Evolutionary conservation across 2,797 vertebrate genomes (phyloP).

Genomic region (Pseudochirops corinnae): DNA sequence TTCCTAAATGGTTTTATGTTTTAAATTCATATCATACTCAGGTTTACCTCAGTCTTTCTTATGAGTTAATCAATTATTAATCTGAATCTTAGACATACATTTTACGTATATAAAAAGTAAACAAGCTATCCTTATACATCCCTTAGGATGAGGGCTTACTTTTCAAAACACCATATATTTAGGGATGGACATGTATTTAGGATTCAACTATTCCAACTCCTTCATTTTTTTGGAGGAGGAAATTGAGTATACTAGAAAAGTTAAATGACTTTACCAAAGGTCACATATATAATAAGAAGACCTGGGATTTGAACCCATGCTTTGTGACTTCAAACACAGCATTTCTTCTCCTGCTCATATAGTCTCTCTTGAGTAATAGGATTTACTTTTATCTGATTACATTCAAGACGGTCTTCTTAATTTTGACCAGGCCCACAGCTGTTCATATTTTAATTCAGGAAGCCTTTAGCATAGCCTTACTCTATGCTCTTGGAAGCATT

Average conservation of each 20-base stretch:
- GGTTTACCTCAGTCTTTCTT: too few species aligned
- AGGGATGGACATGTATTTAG: not conserved
- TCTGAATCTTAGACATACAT: too few species aligned
- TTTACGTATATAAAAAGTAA: too few species aligned
- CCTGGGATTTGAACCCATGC: not conserved
- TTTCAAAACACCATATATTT: not conserved
- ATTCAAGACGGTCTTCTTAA: slow-evolving; percentile 64
- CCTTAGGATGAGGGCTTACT: slow-evolving; percentile 43
- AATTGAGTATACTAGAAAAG: not conserved
- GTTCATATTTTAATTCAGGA: slow-evolving; percentile 64
- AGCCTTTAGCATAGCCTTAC: slow-evolving; percentile 64
- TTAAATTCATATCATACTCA: too few species aligned
- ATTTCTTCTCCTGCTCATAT: not conserved
- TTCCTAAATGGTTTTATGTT: too few species aligned
- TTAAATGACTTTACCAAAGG: slow-evolving; percentile 53
- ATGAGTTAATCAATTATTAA: too few species aligned
- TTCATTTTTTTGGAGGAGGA: not conserved
- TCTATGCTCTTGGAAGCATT: slow-evolving; percentile 74
- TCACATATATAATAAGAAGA: not conserved
- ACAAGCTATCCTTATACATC: too few species aligned
- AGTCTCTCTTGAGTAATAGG: not conserved
- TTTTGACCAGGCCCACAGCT: slow-evolving; percentile 66
- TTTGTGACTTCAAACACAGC: not conserved
- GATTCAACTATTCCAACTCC: not conserved
- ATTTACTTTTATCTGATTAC: slow-evolving; percentile 66